Percentiles rank a stretch among this genome's conserved stretches.
phyloP scores from a whole-genome alignment of 2,113 vertebrate genomes.

The Blennius ocellaris region DNA sequence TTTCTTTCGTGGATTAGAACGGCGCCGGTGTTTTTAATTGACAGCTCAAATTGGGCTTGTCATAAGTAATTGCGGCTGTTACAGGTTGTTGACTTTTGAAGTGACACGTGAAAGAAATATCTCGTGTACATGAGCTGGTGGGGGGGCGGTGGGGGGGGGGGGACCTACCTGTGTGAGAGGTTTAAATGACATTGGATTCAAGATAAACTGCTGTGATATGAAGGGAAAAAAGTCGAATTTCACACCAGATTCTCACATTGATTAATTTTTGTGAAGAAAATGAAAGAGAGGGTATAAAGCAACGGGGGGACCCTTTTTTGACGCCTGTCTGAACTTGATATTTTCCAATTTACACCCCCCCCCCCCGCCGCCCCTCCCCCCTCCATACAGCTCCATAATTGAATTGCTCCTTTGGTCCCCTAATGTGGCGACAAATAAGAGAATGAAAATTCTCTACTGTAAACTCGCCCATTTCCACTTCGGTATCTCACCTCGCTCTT shows the following conservation, averaged over 20 bases:
- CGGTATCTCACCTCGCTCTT: constrained; percentile 12
- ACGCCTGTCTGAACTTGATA: constrained; percentile 55
- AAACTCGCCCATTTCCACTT: constrained; percentile 45
- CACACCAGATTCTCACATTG: not conserved
- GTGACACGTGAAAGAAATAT: constrained; percentile 17
- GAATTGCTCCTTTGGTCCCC: constrained; percentile 67
- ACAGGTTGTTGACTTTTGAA: constrained; percentile 17
- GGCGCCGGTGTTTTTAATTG: constrained; percentile 14
- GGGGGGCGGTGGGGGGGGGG: too few relatives aligned
- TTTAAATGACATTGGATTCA: constrained; percentile 2
- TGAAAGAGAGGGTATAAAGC: constrained; percentile 24
- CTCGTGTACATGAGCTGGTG: not conserved
- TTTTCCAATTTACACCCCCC: constrained; percentile 58
- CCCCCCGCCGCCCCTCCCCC: not conserved
- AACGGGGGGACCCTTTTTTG: constrained; percentile 24
- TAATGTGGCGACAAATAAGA: constrained; percentile 68
- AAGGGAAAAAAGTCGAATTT: constrained; percentile 12
- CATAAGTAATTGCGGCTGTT: constrained; percentile 27
- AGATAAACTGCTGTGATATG: not conserved
- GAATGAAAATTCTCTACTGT: constrained; percentile 55
- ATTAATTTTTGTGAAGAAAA: constrained; percentile 23
- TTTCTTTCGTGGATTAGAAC: constrained; percentile 14
- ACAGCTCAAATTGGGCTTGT: constrained; percentile 41
- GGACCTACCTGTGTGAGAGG: too few relatives aligned
- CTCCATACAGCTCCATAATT: constrained; percentile 54